phyloP scores from a whole-genome alignment of 2,797 vertebrate species.

The Erithacus rubecula region DNA sequence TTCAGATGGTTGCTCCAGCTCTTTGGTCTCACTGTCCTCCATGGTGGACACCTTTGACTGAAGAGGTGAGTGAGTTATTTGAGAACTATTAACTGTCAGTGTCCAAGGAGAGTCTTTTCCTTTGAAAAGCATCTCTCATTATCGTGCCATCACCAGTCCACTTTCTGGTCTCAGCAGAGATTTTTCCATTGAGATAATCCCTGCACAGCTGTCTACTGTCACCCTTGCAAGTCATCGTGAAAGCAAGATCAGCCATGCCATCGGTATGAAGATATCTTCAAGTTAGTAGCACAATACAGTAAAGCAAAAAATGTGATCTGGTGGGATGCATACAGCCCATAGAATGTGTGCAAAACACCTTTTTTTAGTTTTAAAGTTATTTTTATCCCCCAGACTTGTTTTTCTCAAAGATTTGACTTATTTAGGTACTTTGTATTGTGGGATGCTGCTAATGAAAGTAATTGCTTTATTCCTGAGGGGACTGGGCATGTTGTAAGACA shows the following conservation, averaged over 20 bases:
- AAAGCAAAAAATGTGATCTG: background rate
- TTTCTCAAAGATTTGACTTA: background rate
- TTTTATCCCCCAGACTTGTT: background rate
- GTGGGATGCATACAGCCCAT: background rate
- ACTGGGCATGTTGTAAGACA: background rate
- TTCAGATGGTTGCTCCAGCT: background rate
- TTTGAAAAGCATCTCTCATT: background rate
- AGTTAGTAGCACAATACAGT: background rate
- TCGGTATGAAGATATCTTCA: background rate
- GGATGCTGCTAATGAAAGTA: background rate
- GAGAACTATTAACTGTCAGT: background rate
- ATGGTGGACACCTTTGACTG: background rate
- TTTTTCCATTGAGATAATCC: background rate
- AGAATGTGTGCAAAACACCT: background rate
- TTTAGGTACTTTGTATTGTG: background rate
- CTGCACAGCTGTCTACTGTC: background rate
- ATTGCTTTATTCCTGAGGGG: background rate
- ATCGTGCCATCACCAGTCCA: background rate
- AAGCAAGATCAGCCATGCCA: background rate
- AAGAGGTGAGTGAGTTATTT: background rate
- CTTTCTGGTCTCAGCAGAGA: background rate
- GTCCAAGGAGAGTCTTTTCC: background rate
- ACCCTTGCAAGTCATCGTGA: background rate
- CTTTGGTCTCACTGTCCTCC: background rate
- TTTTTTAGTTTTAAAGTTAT: background rate